phyloP scores from a whole-genome alignment of 2,888 invertebrate species.

The Ectemnius cavifrons region DNA sequence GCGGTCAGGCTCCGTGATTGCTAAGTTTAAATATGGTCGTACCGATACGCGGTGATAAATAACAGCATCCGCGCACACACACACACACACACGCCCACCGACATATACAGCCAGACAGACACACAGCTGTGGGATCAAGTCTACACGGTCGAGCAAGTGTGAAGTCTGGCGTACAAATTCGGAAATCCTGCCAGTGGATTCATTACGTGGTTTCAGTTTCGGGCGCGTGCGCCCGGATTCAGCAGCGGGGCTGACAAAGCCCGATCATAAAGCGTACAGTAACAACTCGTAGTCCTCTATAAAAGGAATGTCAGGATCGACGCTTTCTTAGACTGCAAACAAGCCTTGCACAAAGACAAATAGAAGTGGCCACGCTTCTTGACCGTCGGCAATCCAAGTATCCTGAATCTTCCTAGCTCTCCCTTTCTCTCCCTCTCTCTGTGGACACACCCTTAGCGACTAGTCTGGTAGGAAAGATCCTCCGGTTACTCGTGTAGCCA shows the following conservation, averaged over 20 bases:
- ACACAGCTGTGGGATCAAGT: conserved; percentile 5
- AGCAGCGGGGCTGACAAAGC: background rate
- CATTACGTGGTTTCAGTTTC: conserved; percentile 5
- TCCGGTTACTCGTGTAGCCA: conserved; percentile 9
- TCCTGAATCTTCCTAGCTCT: too few relatives aligned
- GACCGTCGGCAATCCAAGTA: conserved; percentile 15
- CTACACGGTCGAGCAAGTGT: conserved; percentile 21
- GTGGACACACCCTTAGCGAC: background rate
- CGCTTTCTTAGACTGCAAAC: background rate
- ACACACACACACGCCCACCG: background rate
- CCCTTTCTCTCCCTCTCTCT: conserved; percentile 16
- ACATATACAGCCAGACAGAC: conserved; percentile 16
- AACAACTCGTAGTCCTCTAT: background rate
- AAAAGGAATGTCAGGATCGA: too few relatives aligned
- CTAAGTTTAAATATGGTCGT: conserved; percentile 25
- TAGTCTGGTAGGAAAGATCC: background rate
- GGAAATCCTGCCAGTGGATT: conserved; percentile 30
- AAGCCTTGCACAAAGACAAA: too few relatives aligned
- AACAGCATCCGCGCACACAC: background rate
- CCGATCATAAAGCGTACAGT: background rate
- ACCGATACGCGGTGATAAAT: background rate
- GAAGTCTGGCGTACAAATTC: conserved; percentile 17
- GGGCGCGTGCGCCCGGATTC: background rate
- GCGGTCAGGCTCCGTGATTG: background rate
- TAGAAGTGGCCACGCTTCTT: background rate